Conservation (phyloP, 1,140 invertebrate genomes). For the Aphis craccivora region DNA sequence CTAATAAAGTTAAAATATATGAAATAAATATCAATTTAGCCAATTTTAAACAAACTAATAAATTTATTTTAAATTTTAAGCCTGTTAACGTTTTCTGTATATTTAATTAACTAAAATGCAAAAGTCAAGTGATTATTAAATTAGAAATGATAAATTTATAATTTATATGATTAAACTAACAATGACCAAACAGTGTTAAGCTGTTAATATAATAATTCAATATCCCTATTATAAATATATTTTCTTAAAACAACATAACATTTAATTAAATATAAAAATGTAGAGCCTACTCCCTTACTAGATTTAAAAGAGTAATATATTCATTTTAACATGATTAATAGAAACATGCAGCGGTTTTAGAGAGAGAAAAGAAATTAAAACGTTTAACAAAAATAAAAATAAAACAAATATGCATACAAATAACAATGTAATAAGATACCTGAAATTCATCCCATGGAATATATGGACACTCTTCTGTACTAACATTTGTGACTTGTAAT, state of each 20-base stretch:
- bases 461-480: slow-evolving; percentile 81
- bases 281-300: slow-evolving; percentile 35
- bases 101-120: not conserved
- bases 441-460: slow-evolving; percentile 95
- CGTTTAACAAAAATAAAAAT: not conserved
- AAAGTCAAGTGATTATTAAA: not conserved
- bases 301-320: slow-evolving; percentile 4
- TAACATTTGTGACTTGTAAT: slow-evolving; percentile 78
- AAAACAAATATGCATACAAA: not conserved
- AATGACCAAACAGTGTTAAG: not conserved
- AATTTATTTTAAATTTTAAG: too few relatives aligned
- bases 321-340: not conserved
- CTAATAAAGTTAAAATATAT: not conserved
- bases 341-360: slow-evolving; percentile 7
- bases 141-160: not conserved
- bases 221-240: not conserved
- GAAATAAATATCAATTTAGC: not conserved
- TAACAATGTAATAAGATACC: slow-evolving; percentile 67
- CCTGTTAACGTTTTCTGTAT: not conserved
- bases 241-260: not conserved
- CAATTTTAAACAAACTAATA: not conserved
- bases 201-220: not conserved
- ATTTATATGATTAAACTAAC: not conserved
- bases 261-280: slow-evolving; percentile 36
- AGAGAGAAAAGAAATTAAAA: slow-evolving; percentile 37